A percentile compares a stretch with the other conserved stretches of the same genome.
Conservation (phyloP, 2,113 vertebrate genomes). For the Oryzias javanicus region DNA sequence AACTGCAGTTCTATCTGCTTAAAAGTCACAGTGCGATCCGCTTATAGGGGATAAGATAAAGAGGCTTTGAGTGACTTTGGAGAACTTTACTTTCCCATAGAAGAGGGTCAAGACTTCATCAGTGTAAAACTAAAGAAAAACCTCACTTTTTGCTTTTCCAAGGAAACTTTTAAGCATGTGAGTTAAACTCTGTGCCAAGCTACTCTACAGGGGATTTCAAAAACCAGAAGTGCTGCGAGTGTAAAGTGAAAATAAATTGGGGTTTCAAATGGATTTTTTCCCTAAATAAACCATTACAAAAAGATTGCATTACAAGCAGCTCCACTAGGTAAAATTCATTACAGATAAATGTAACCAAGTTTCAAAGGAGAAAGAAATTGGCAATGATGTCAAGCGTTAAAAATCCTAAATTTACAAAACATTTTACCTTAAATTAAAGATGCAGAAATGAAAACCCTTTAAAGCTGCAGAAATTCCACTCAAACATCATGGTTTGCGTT, state of each 20-base stretch:
- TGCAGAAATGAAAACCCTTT: no score
- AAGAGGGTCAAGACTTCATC: constrained; percentile 20
- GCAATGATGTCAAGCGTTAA: no score
- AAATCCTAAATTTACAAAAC: no score
- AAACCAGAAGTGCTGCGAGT: not conserved
- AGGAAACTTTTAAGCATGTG: constrained; percentile 11
- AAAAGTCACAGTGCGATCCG: constrained; percentile 16
- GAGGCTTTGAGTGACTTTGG: constrained; percentile 22
- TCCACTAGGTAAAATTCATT: no score
- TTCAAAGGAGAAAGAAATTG: no score
- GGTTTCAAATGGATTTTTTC: no score
- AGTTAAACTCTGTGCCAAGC: no score
- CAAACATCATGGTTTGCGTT: constrained; percentile 5
- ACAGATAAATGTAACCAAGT: no score
- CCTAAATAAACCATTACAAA: no score
- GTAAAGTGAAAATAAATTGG: no score
- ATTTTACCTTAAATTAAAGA: no score
- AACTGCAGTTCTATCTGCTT: constrained; percentile 43
- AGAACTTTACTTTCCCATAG: constrained; percentile 33
- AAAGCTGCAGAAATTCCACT: not conserved
- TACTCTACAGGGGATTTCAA: not conserved
- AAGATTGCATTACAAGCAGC: no score
- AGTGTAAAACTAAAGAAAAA: constrained; percentile 19
- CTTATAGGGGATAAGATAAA: constrained; percentile 30
- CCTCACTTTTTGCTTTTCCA: constrained; percentile 1